Base-by-base conservation (phyloP, 2,797 vertebrate genomes). In the Pipistrellus kuhlii region DNA sequence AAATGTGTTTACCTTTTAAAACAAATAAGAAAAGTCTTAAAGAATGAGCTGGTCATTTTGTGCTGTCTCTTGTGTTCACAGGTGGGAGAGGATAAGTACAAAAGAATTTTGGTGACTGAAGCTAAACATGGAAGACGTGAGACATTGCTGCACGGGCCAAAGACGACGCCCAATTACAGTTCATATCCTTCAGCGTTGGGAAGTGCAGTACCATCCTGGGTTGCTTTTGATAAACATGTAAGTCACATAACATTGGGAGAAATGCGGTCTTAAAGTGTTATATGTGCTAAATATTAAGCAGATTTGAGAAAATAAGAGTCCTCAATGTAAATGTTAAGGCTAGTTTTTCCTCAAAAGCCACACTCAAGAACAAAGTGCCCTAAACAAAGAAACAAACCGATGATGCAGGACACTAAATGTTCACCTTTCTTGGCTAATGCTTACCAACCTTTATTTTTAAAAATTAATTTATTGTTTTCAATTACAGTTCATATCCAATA, bases 191-290 rank as follows among this genome's bases (percentile, higher is more conserved):
- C 84, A 97, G 98, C 88, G 92, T 68, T 97, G 0, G 98, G 98
- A 94, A 94, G 77, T 17, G 88, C 84, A 64, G 72, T 94, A 15
- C 99, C 99, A 32, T 96, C 99, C 17, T 99, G 99, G 99, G 84
- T 99, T 38, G 98, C 98, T 92, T 99, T 99, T 97, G 99, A 99
- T 97, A 99, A 99, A 96, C 98, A 99, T 99, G 99, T 99, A 97
- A n/a, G 97, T 92, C 91, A 93, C 9, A 13, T 41, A 3, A 80
- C 11, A 84, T 15, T 78, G 10, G 46, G 77, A 92, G 13, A 86
- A 88, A 72, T 89, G 35, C 53, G 68, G 23, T 86, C 57, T 57
- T 35, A 71, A 95, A 30, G 85, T 76, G 88, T 95, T 85, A 75
- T 15, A 46, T 76, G 27, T 85, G 44, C 46, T 69, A 73, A 71